phyloP scores from a whole-genome alignment of 2,113 vertebrate species.

The Aptenodytes forsteri region DNA sequence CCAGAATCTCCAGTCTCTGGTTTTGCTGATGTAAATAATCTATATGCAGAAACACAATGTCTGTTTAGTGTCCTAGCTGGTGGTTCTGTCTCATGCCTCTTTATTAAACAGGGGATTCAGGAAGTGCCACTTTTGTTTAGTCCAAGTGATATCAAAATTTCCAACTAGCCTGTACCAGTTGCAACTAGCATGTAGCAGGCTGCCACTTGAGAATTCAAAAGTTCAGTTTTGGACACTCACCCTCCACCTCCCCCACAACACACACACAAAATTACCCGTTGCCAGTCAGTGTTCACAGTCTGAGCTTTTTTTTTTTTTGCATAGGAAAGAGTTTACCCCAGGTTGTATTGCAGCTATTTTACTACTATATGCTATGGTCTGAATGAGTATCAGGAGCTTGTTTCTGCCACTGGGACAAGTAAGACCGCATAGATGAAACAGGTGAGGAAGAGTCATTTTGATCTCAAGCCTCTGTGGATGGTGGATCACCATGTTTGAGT shows the following conservation, averaged over 20 bases:
- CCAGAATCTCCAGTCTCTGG: not conserved
- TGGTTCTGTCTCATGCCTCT: not conserved
- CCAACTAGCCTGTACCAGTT: not conserved
- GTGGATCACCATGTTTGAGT: not conserved
- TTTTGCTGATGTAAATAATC: not conserved
- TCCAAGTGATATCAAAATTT: not conserved
- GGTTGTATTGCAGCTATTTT: not conserved
- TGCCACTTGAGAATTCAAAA: not conserved
- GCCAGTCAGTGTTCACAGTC: not conserved
- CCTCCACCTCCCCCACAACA: not conserved
- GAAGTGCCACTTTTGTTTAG: not conserved
- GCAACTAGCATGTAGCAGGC: not conserved
- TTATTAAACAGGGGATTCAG: not conserved
- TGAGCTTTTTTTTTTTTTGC: fast-evolving
- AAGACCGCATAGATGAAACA: not conserved
- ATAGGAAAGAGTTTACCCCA: not conserved
- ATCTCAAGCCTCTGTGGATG: not conserved
- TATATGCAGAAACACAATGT: not conserved
- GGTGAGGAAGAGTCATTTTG: not conserved
- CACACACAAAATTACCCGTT: not conserved
- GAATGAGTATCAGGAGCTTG: not conserved
- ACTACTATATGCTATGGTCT: not conserved
- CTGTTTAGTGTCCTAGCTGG: not conserved
- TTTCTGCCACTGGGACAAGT: not conserved
- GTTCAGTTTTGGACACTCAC: not conserved